Base-by-base conservation (phyloP, 2,888 invertebrate species). In the Eilema griseolum region DNA sequence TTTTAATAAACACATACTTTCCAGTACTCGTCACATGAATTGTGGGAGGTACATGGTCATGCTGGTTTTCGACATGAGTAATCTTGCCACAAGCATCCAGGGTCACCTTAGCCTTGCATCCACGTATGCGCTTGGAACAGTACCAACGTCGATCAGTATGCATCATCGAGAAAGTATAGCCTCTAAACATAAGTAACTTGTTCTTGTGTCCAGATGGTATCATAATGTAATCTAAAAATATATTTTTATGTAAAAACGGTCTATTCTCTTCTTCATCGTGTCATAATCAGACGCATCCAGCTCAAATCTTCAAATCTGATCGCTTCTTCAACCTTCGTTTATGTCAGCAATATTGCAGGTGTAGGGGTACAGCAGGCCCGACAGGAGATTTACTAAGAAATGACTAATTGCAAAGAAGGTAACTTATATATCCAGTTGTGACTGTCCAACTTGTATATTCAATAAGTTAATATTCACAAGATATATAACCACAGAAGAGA, bases 191-290 rank as follows among this genome's bases (percentile, higher is more conserved):
- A 10, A 66, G 59, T 41, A 66, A 37, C 24, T 26, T 59, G 24
- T 69, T 33, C 28, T 69, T 69, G 28, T 31, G 46, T 23, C 69
- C 64, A 1, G 69, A 67, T 66, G 69, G 69, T 60, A 69, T 60
- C 64, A 64, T 64, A 23, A 46, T 46, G 20, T 69, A 69, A 3
- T 64, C 69, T 69, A 24, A 37, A 66, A 66, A 52, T 4, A 41
- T 41, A 41, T 16, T 14, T 23, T 23, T n/a, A 26, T 26, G 5
- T 63, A 2, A 63, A 46, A 46, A 16, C 20, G 24, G 16, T 33
- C 5, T 28, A 28, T 33, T 33, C n/a, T 33, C 31, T 33, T 33
- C 8, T 33, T 33, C 31, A 1, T 8, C 31, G 31, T 33, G 31
- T 33, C 3, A 28, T 4, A 4, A 5, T 3, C 28, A 28, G 28